Evolutionary conservation across 2,797 vertebrate genomes (phyloP).

Genomic region (Borostomias antarcticus): DNA sequence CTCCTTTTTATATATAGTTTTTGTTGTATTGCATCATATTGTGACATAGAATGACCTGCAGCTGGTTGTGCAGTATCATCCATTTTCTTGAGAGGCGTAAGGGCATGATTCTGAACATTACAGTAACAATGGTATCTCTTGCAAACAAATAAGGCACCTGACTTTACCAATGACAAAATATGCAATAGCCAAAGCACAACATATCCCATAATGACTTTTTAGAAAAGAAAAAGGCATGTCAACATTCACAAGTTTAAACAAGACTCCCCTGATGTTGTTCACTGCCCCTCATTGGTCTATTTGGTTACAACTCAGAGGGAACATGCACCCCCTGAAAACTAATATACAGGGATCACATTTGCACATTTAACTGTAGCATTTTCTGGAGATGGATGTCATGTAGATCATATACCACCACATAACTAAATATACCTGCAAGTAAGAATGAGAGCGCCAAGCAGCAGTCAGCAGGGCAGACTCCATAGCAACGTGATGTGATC

Average conservation of each 20-base stretch:
- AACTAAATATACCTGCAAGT: too few relatives aligned
- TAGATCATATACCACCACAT: not conserved
- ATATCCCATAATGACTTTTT: not conserved
- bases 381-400: not conserved
- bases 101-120: too few relatives aligned
- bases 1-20: too few relatives aligned
- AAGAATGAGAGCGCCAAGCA: conserved; percentile 2
- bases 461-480: not conserved
- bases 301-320: conserved; percentile 5
- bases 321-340: not conserved
- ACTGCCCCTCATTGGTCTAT: conserved; percentile 4
- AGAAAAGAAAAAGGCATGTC: not conserved
- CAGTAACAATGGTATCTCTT: too few relatives aligned
- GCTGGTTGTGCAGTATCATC: not conserved
- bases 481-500: conserved; percentile 1
- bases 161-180: conserved; percentile 6
- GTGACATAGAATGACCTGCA: not conserved
- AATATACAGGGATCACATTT: not conserved
- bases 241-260: not conserved
- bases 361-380: not conserved
- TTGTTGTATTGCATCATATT: not conserved
- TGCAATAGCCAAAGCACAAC: not conserved
- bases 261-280: not conserved
- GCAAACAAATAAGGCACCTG: not conserved
- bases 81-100: not conserved